Evolutionary conservation across 2,888 invertebrate genomes (phyloP).

Genomic region (Caenorhabditis sp.): DNA sequence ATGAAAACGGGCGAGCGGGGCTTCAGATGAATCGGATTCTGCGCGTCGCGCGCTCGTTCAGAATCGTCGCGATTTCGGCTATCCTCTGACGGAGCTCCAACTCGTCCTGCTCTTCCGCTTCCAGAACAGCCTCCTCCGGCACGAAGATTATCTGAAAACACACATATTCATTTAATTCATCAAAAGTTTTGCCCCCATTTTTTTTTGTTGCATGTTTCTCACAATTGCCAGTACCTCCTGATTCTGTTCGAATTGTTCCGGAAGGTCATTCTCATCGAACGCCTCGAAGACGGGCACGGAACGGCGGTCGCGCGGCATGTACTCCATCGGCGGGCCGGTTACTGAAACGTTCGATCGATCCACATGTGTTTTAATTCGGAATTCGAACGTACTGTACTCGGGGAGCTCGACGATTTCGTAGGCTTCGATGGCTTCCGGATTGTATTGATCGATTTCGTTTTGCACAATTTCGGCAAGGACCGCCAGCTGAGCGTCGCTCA

Average conservation of each 20-base stretch:
- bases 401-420: constrained; percentile 64
- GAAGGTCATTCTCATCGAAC: constrained; percentile 33
- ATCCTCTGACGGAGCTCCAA: constrained; percentile 66
- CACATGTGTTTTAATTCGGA: not conserved
- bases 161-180: too few relatives aligned
- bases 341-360: constrained; percentile 9
- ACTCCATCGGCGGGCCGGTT: constrained; percentile 40
- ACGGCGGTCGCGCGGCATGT: constrained; percentile 53
- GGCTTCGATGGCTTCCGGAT: constrained; percentile 49
- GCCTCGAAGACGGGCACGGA: constrained; percentile 41
- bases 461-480: constrained; percentile 65
- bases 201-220: too few relatives aligned
- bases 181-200: not conserved
- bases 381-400: constrained; percentile 41
- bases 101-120: constrained; percentile 64
- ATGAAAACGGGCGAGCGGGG: constrained; percentile 5
- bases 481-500: constrained; percentile 59
- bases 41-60: constrained; percentile 67
- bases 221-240: constrained; percentile 14
- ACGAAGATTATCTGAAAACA: constrained; percentile 53
- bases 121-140: constrained; percentile 60
- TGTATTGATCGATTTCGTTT: constrained; percentile 58
- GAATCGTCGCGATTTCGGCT: constrained; percentile 68
- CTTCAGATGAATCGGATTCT: constrained; percentile 48
- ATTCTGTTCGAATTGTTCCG: constrained; percentile 37